Evolutionary conservation across 2,113 vertebrate species (phyloP).

Genomic region (Entomyzon cyanotis): DNA sequence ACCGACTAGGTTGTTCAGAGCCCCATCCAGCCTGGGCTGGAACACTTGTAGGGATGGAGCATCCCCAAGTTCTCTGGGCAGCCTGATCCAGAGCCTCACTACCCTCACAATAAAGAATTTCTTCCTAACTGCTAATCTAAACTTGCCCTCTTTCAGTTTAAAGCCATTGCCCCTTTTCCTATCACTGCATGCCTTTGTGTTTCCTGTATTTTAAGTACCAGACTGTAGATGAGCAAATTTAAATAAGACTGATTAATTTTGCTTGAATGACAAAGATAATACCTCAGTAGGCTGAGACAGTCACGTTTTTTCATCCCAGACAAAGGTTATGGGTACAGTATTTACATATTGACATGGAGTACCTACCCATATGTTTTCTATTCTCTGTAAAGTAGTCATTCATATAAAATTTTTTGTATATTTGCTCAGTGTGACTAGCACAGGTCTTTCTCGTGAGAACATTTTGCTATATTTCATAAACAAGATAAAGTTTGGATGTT

Average conservation of each 20-base stretch:
- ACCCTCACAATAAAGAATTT: not conserved
- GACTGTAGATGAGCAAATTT: not conserved
- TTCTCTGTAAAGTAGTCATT: not conserved
- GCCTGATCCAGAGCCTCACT: no score
- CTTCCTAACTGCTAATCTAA: not conserved
- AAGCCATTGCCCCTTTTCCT: not conserved
- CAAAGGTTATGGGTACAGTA: not conserved
- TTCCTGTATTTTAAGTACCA: not conserved
- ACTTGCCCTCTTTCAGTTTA: not conserved
- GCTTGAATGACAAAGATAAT: not conserved
- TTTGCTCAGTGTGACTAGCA: no score
- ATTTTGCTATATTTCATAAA: no score
- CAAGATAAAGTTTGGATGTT: no score
- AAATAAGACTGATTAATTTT: not conserved
- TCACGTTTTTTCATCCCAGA: not conserved
- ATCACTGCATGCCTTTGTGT: not conserved
- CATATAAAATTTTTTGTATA: not conserved
- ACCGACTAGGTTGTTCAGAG: not conserved
- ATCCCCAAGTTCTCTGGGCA: not conserved
- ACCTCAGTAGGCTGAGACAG: not conserved
- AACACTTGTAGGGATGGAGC: no score
- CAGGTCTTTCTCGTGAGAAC: no score
- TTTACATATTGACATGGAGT: not conserved
- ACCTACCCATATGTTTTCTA: not conserved
- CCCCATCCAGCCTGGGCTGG: fast-evolving